phyloP scores from a whole-genome alignment of 2,113 vertebrate genomes.

The Hassar affinis region DNA sequence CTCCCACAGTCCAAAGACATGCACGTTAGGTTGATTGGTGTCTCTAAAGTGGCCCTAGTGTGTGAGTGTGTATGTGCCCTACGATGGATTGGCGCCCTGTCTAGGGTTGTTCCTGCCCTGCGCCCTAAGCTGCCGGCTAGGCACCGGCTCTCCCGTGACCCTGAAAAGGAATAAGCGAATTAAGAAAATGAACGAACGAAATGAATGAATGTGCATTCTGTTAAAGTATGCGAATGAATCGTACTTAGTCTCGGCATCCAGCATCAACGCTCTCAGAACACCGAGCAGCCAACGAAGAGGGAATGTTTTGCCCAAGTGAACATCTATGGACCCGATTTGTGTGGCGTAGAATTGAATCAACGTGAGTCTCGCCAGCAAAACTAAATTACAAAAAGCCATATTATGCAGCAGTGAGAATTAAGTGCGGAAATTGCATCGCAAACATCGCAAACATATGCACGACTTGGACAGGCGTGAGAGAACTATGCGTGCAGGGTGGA shows the following conservation, averaged over 20 bases:
- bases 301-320: constrained; percentile 56
- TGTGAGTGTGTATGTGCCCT: too few relatives aligned
- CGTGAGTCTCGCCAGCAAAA: background rate
- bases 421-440: background rate
- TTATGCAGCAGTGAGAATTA: background rate
- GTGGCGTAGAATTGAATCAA: constrained; percentile 5
- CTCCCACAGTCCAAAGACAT: too few relatives aligned
- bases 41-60: too few relatives aligned
- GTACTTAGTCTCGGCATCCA: background rate
- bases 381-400: background rate
- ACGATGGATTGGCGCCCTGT: too few relatives aligned
- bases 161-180: too few relatives aligned
- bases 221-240: background rate
- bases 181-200: too few relatives aligned
- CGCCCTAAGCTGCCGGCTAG: too few relatives aligned
- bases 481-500: background rate
- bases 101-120: too few relatives aligned
- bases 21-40: too few relatives aligned
- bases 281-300: too few relatives aligned
- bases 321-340: background rate
- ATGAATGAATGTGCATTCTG: too few relatives aligned
- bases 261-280: background rate
- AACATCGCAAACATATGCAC: background rate
- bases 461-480: background rate
- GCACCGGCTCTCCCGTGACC: too few relatives aligned